A percentile compares a stretch with the other conserved stretches of the same genome.
phyloP scores from a whole-genome alignment of 2,113 vertebrate species.

The Muscicapa adusta region DNA sequence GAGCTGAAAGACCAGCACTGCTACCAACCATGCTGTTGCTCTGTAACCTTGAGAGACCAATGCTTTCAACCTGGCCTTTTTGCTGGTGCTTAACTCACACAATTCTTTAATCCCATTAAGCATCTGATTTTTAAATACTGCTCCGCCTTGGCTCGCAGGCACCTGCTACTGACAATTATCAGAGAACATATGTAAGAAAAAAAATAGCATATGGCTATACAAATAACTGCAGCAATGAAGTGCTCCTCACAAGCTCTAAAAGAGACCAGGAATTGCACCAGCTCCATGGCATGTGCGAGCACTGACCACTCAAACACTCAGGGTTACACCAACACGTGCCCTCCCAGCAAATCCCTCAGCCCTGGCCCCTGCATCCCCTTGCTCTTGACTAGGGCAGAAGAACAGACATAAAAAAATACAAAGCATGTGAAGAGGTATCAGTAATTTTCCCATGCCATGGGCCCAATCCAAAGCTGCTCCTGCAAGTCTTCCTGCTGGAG shows the following conservation, averaged over 20 bases:
- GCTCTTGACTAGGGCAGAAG: not conserved
- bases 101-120: not conserved
- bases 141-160: not conserved
- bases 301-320: accelerated
- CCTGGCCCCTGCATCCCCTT: not conserved
- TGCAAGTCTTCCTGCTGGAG: not conserved
- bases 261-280: not conserved
- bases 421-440: not conserved
- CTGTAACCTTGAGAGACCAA: not conserved
- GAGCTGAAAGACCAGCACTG: not conserved
- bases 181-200: conserved; percentile 33
- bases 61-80: not conserved
- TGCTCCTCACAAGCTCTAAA: not conserved
- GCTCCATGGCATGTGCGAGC: accelerated
- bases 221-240: not conserved
- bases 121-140: conserved; percentile 6
- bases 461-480: not conserved
- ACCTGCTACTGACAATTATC: conserved; percentile 43
- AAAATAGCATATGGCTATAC: conserved; percentile 29
- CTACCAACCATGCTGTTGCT: not conserved
- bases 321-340: accelerated
- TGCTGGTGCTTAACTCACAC: not conserved
- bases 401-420: not conserved
- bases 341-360: not conserved
- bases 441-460: accelerated